These are phyloP conservation scores for Cryptotermes secundus DNA, from an alignment of 1,140 invertebrate species.

Conservation along the genomic window DNA sequence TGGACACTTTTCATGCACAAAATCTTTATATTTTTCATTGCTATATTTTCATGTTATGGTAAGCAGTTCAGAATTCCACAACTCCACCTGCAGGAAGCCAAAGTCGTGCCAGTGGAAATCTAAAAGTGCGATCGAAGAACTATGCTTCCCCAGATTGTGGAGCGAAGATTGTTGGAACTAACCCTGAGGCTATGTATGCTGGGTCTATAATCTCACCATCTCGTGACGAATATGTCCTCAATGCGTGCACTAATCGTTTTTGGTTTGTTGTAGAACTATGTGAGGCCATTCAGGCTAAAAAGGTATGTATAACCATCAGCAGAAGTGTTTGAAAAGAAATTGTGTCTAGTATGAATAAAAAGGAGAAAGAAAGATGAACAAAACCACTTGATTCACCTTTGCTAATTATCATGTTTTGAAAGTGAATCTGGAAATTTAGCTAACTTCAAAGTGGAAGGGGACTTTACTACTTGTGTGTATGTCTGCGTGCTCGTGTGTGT, in stretches of 20 bases:
- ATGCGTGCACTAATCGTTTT: constrained; percentile 86
- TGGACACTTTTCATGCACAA: no score
- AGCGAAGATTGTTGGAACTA: constrained; percentile 90
- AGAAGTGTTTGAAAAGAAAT: no score
- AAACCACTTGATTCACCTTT: no score
- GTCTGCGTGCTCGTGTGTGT: no score
- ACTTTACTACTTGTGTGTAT: no score
- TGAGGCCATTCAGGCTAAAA: constrained; percentile 92
- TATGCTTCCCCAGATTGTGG: constrained; percentile 96
- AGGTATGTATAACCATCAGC: constrained; percentile 45
- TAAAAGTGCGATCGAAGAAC: constrained; percentile 80
- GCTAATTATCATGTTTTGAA: no score
- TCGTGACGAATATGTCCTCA: constrained; percentile 96
- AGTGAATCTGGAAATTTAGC: no score
- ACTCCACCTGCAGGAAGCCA: not conserved
- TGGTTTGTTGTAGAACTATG: constrained; percentile 98
- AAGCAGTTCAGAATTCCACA: constrained; percentile 47
- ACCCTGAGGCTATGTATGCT: constrained; percentile 85
- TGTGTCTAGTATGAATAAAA: no score
- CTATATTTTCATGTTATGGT: not conserved
- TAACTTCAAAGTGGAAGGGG: no score
- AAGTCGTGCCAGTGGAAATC: constrained; percentile 40
- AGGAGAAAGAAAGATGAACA: no score
- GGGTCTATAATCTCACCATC: constrained; percentile 82
- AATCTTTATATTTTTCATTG: no score